Evolutionary conservation across 2,113 vertebrate genomes (phyloP).

Genomic region (Cephalopholis sonnerati): DNA sequence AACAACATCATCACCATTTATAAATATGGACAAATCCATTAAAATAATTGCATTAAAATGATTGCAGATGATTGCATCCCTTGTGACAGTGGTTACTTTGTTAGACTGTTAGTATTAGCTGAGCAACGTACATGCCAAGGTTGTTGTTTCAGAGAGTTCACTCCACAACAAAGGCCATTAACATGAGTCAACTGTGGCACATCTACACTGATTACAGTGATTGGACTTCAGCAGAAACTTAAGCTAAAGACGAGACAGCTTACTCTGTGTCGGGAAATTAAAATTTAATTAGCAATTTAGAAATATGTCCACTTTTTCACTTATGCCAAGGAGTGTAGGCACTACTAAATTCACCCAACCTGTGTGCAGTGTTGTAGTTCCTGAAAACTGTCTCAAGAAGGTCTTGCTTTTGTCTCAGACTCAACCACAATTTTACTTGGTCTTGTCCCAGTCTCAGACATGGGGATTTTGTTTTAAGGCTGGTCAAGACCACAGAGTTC

Average conservation of each 20-base stretch:
- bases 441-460: no score
- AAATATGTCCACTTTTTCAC: not conserved
- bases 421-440: no score
- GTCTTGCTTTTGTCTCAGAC: no score
- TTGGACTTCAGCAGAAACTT: not conserved
- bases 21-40: conserved; percentile 37
- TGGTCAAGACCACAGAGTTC: no score
- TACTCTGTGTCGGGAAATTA: not conserved
- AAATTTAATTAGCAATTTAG: not conserved
- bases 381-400: no score
- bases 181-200: not conserved
- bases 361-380: no score
- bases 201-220: not conserved
- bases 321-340: not conserved
- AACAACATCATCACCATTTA: conserved; percentile 32
- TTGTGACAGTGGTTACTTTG: conserved; percentile 14
- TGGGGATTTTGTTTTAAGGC: no score
- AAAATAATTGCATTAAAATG: conserved; percentile 40
- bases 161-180: not conserved
- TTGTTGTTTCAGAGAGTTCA: not conserved
- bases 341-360: not conserved
- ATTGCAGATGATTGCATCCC: conserved; percentile 30
- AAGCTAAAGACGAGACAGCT: not conserved
- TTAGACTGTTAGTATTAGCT: conserved; percentile 1
- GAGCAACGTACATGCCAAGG: not conserved